Evolutionary conservation across 1,140 invertebrate species (phyloP).

Genomic region (Drosophila navojoa): DNA sequence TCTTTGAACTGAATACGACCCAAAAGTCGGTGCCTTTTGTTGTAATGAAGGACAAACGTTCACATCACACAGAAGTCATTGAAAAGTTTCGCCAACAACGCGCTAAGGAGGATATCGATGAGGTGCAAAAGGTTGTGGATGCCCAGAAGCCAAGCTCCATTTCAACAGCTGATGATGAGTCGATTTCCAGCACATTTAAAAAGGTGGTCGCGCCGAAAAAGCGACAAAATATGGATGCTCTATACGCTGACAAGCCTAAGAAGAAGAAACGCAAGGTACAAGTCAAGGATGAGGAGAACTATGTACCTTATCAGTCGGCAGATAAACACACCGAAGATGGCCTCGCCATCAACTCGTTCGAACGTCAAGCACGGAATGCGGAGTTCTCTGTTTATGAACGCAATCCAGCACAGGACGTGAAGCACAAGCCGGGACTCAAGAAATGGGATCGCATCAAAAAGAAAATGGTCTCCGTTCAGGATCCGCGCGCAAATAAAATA

Average conservation of each 20-base stretch:
- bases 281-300: conserved; percentile 90
- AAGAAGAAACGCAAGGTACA: conserved; percentile 86
- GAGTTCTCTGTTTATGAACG: conserved; percentile 93
- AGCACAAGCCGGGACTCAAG: conserved; percentile 86
- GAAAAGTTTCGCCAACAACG: conserved; percentile 83
- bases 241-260: conserved; percentile 85
- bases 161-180: conserved; percentile 64
- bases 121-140: conserved; percentile 59
- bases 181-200: conserved; percentile 81
- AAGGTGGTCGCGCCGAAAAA: conserved; percentile 87
- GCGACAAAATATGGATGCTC: conserved; percentile 85
- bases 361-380: conserved; percentile 88
- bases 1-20: conserved; percentile 95
- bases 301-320: conserved; percentile 92
- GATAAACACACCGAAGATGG: conserved; percentile 96
- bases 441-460: conserved; percentile 96
- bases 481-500: conserved; percentile 91
- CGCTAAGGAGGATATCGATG: conserved; percentile 74
- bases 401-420: conserved; percentile 86
- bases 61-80: conserved; percentile 87
- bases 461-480: conserved; percentile 92
- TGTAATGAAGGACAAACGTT: conserved; percentile 90
- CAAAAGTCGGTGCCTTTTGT: conserved; percentile 89
- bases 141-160: conserved; percentile 32
- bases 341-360: conserved; percentile 92